Evolutionary conservation across 2,888 invertebrate species (phyloP), one percentile per base, ranked within the genome.

Genomic region (Megalurothrips usitatus): DNA sequence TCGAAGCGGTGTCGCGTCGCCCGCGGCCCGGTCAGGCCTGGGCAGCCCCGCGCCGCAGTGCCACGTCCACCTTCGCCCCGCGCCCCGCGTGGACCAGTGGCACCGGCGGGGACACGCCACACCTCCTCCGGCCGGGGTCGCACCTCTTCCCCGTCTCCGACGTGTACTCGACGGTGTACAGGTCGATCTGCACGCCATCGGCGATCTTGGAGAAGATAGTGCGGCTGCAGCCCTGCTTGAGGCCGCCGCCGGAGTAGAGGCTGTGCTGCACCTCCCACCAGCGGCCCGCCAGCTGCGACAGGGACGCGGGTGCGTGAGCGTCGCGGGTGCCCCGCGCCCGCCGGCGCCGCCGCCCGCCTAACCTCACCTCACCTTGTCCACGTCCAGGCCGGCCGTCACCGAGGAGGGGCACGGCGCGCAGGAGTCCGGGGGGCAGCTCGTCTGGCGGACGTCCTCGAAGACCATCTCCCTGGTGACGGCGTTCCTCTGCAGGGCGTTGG

Each of bases 221-320:
- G 23, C 12, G 26, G 26, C 23, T 23, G 68, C 68, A 75, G 68
- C 26, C 23, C 68, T 75, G 23, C 23, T 75, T 75, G 26, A 26
- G 23, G 68, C 23, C 6, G 68, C 23, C 26, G 1, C 3, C 12
- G 26, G 68, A 23, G 23, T 26, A 75, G 11, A 12, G 68, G 68
- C 68, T 75, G 68, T 75, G 68, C 68, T 75, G 68, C 26, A 75
- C 23, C 68, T 26, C 68, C 26, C 23, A 23, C 68, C 68, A 75
- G 68, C 68, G 68, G 10, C 68, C 26, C 9, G 23, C 9, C 23
- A 75, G 68, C 68, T 75, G 68, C 58, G 68, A 23, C 23, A 12
- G 23, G 12, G 12, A 12, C 23, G 26, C 11, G 26, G 68, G 26
- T 43, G 34, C n/a, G 17, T 10, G 58, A 17, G 17, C n/a, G 6